Conservation (phyloP, 1,140 invertebrate species). For the Myzus persicae region DNA sequence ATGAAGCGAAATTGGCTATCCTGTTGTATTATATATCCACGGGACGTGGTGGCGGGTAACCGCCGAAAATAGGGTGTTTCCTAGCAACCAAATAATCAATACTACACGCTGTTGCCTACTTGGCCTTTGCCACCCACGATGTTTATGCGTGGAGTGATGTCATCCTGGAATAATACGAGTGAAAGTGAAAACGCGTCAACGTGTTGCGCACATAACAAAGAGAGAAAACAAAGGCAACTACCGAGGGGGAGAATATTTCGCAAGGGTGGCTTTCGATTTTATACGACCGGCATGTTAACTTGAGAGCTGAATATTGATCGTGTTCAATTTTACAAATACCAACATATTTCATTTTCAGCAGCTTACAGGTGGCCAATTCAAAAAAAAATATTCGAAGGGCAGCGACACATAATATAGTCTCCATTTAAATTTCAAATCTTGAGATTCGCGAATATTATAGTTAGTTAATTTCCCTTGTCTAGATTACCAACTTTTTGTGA, state of each 20-base stretch:
- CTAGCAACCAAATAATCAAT: background rate
- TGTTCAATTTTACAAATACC: background rate
- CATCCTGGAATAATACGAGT: background rate
- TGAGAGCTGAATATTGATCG: background rate
- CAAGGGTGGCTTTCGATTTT: background rate
- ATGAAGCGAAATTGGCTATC: too few species aligned
- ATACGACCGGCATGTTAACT: background rate
- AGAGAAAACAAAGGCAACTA: background rate
- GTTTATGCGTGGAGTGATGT: background rate
- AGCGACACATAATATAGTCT: background rate
- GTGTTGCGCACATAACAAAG: background rate
- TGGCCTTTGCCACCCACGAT: background rate
- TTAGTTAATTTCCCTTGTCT: background rate
- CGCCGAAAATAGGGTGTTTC: background rate
- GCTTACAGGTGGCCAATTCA: background rate
- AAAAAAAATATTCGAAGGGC: background rate
- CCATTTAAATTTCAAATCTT: background rate
- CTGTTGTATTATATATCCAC: background rate
- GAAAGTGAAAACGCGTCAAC: background rate
- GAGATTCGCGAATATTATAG: background rate
- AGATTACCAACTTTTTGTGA: background rate
- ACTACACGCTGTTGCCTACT: background rate
- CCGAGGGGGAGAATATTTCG: background rate
- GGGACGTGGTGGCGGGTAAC: too few species aligned
- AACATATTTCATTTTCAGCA: background rate